phyloP scores from a whole-genome alignment of 2,797 vertebrate genomes.

The Molossus molossus region DNA sequence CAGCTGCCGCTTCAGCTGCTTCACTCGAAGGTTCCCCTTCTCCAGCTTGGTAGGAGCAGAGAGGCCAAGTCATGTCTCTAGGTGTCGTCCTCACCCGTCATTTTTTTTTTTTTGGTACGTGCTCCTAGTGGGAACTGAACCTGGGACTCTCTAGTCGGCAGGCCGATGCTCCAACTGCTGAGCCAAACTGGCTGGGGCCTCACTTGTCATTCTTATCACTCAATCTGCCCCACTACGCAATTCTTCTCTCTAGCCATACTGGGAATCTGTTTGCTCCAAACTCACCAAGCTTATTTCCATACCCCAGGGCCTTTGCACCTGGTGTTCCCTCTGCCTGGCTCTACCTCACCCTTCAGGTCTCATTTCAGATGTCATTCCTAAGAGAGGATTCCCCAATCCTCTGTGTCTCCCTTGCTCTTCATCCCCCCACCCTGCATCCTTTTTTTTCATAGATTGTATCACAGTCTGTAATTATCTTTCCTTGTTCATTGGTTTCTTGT shows the following conservation, averaged over 20 bases:
- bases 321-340: neutral
- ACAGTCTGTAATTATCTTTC: neutral
- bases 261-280: neutral
- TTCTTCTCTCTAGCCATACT: neutral
- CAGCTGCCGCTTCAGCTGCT: slow-evolving; percentile 96
- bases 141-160: too few species aligned
- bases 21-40: slow-evolving; percentile 94
- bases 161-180: too few species aligned
- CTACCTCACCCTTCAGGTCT: neutral
- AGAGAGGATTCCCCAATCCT: neutral
- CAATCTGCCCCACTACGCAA: neutral
- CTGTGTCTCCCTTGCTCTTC: neutral
- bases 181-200: too few species aligned
- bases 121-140: too few species aligned
- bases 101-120: too few species aligned
- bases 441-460: neutral
- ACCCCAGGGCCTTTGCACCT: neutral
- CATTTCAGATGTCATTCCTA: neutral
- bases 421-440: neutral
- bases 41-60: slow-evolving; percentile 91
- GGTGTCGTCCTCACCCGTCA: neutral
- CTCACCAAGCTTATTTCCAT: neutral
- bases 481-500: neutral
- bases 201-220: neutral
- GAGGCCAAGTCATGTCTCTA: accelerated